Evolutionary conservation across 2,113 vertebrate species (phyloP), one percentile per base, ranked within the genome.

Genomic region (Phocoena sinus): DNA sequence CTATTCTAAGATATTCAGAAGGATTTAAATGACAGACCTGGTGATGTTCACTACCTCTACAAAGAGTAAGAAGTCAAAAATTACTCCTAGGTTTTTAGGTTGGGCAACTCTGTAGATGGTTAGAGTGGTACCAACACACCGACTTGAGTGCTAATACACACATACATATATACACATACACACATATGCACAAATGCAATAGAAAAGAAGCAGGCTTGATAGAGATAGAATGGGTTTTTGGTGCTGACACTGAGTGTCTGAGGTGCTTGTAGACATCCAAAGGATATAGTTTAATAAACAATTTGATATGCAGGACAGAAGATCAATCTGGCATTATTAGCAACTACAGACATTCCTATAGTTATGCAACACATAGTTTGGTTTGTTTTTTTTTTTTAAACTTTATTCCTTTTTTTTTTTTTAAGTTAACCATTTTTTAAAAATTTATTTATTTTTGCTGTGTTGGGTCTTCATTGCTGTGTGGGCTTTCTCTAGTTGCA

Each of bases 31-130:
- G 56, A 88, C 41, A 80, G 31, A 82, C 10, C 33, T 60, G 23
- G 68, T 88, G 38, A 79, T 12, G 21, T 77, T 36, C 79, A 10
- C 36, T 83, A 0, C 58, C 87, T 70, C 74, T 68, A 47, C 31
- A 87, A 84, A 38, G 8, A 82, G 8, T 33, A 82, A 96, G 28
- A 92, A 92, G 21, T 73, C 26, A 91, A 93, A 96, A 68, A 93
- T 36, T 14, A 87, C 70, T 31, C 41, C 38, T 38, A 88, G 26
- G 71, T 44, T 94, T 85, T 62, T 73, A 56, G 73, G 5, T 13
- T 89, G 65, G 50, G 36, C 65, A 70, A 50, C 56, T 80, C 25
- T 38, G 26, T 25, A 81, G 25, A 79, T n/a, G 44, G 31, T 81
- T 73, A 79, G 12, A 58, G 65, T 38, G 10, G 31, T 33, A 85